Percentiles rank a stretch among this genome's conserved stretches.
Conservation (phyloP, 1,140 invertebrate species). For the Sesamia nonagrioides region DNA sequence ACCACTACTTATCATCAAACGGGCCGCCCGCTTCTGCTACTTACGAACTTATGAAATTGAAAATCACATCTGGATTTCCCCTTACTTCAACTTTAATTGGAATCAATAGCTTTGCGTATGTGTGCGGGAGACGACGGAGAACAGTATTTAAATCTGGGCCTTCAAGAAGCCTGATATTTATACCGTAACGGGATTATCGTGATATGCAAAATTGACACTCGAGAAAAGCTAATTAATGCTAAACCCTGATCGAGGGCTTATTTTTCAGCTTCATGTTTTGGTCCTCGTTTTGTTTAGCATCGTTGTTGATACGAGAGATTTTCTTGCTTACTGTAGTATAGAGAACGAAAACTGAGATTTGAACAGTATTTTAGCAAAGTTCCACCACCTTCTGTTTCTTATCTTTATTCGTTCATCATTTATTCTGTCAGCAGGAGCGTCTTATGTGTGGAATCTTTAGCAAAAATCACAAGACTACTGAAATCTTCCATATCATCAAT, state of each 20-base stretch:
- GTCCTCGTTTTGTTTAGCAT: neutral
- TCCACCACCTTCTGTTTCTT: no score
- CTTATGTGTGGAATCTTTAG: no score
- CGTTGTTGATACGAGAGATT: neutral
- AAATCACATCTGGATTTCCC: neutral
- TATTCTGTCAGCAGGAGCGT: no score
- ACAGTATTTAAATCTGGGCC: neutral
- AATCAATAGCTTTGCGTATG: neutral
- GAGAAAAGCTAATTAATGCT: neutral
- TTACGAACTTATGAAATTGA: neutral
- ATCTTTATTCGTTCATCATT: no score
- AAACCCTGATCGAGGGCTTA: no score
- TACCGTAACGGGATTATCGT: slow-evolving; percentile 8
- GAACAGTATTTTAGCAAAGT: no score
- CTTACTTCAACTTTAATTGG: neutral
- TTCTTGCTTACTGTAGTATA: neutral
- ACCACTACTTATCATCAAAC: neutral
- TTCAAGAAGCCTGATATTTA: slow-evolving; percentile 39
- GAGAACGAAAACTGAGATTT: no score
- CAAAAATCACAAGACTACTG: neutral
- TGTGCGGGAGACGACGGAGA: neutral
- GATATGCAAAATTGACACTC: neutral
- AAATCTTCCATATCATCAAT: neutral
- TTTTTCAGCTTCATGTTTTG: neutral
- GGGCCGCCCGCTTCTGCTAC: neutral